Evolutionary conservation across 2,113 vertebrate species (phyloP).

Genomic region (Onychorhynchus coronatus): DNA sequence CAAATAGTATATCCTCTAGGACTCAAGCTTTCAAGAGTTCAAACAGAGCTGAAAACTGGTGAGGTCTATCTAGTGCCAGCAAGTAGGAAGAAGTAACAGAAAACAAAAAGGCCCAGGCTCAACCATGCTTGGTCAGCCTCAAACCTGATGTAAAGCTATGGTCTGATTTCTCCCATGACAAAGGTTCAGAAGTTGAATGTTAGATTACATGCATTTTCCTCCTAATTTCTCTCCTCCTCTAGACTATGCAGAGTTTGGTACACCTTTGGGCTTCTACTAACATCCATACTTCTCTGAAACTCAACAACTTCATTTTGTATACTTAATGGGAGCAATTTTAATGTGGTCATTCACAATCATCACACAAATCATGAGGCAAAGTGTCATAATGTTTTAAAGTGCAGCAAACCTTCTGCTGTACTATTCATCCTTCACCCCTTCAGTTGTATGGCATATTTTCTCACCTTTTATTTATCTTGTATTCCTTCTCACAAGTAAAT

Average conservation of each 20-base stretch:
- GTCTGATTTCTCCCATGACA: not conserved
- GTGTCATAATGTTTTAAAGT: not conserved
- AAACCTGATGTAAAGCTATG: not conserved
- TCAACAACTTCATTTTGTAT: not conserved
- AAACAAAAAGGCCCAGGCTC: not conserved
- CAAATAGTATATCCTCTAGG: not conserved
- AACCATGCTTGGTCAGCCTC: not conserved
- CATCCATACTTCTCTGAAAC: not conserved
- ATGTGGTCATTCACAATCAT: fast-evolving
- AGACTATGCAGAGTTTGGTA: not conserved
- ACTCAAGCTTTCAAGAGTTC: not conserved
- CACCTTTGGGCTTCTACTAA: not conserved
- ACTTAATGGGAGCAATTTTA: not conserved
- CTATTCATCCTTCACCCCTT: not conserved
- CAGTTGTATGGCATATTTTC: not conserved
- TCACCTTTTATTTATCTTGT: not conserved
- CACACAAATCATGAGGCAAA: not conserved
- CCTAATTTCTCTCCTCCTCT: not conserved
- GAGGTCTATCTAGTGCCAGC: too few species aligned
- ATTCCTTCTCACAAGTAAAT: not conserved
- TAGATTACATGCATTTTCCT: not conserved
- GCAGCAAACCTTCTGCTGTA: not conserved
- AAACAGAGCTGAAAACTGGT: not conserved
- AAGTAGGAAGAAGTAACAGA: not conserved
- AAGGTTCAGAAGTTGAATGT: not conserved